phyloP scores from a whole-genome alignment of 2,797 vertebrate genomes.

The Rhynchonycteris naso region DNA sequence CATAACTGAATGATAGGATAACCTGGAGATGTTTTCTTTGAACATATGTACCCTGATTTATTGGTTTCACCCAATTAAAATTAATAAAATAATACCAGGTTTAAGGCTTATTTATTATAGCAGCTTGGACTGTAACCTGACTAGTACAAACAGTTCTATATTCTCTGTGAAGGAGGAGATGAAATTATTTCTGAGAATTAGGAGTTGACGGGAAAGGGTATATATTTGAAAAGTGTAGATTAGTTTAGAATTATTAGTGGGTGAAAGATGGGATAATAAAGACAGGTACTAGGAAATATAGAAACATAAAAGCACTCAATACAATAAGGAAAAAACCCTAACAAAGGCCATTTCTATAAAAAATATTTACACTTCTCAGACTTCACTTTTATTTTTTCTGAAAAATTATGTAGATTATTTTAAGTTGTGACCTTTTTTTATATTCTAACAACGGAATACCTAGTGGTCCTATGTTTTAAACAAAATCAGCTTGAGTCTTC shows the following conservation, averaged over 20 bases:
- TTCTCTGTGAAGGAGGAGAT: slow-evolving; percentile 18
- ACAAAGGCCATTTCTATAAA: neutral
- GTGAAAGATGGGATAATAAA: neutral
- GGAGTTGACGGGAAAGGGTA: neutral
- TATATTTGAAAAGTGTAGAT: slow-evolving; percentile 5
- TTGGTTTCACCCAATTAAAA: no score
- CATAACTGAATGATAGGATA: no score
- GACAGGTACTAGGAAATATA: neutral
- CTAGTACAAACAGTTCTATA: neutral
- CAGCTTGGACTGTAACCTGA: neutral
- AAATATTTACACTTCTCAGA: neutral
- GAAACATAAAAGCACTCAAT: neutral
- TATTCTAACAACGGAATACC: neutral
- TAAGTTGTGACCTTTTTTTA: slow-evolving; percentile 14
- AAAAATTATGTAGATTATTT: neutral
- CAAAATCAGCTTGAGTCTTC: neutral
- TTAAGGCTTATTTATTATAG: neutral
- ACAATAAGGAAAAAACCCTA: neutral
- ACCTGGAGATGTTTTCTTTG: no score
- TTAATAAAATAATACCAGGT: neutral
- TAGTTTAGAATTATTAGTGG: neutral
- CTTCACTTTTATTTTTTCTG: slow-evolving; percentile 6
- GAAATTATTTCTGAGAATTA: slow-evolving; percentile 18
- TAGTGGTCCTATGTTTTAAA: neutral
- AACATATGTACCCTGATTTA: no score